Evolutionary conservation across 2,113 vertebrate species (phyloP), one percentile per base, ranked within the genome.

Genomic region (Zapornia atra): DNA sequence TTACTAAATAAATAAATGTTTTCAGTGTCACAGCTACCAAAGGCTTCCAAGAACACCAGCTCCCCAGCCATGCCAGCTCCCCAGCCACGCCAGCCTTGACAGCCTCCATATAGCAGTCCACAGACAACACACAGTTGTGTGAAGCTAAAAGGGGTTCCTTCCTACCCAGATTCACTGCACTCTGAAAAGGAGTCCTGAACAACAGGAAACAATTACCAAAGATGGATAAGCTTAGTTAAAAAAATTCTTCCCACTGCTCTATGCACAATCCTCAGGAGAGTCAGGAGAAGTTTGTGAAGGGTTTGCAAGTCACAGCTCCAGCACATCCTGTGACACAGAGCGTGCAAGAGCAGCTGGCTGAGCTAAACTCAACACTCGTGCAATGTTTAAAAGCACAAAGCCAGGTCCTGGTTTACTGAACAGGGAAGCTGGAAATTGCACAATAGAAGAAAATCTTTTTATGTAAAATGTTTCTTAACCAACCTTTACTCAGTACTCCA

Each of bases 121-220:
- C 34, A 73, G 33, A n/a, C 1, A 1, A 44, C 48, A 29, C 53
- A 29, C 33, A 33, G 33, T 1, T 34, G 38, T 31, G 26, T 11
- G 68, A 90, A 70, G n/a, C 40, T 64, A 29, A 40, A 57, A 56
- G 34, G 54, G n/a, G 34, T 33, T 77, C 68, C n/a, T 73, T 86
- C 89, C 82, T 34, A 20, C 26, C 25, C 19, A 60, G 13, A 75
- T 53, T 90, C 72, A 40, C 31, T 31, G n/a, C 22, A 38, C 21
- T 80, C 69, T 51, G 16, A 57, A 31, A 44, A 12, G 0, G 6
- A 85, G 29, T 28, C 48, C 65, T 38, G 17, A 94, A 38, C 44
- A 91, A 92, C 69, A 79, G 93, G 85, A 94, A 94, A 82, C 9
- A 24, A 76, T 25, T 86, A 77, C 71, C 68, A 90, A 86, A 96